Evolutionary conservation across 2,888 invertebrate species (phyloP), one percentile per base, ranked within the genome.

Genomic region (Orchesellides sinensis): DNA sequence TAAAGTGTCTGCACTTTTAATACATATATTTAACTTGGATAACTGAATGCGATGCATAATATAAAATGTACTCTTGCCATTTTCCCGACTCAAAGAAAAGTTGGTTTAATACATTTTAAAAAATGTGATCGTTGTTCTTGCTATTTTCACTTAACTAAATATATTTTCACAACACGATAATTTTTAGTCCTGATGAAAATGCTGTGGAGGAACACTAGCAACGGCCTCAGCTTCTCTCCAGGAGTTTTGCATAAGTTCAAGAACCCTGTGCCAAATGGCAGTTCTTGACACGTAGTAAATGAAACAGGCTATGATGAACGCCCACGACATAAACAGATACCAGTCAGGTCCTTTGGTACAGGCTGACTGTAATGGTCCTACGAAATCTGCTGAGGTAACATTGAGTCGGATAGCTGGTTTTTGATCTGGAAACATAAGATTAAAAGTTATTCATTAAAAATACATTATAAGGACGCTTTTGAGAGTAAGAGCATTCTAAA

Each of bases 211-310:
- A 0, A 78, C 78, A 27, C 70, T 88, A 95, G 95, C 25, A 19
- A 79, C 79, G 14, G 94, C 96, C 89, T 96, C 96, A 2, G 95
- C 94, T 90, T 97, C 97, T 80, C 95, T 92, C 93, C 88, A 96
- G 93, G 95, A 96, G 88, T 95, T 95, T 89, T 95, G 94, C 12
- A 96, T 92, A 90, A 94, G 93, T 90, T 97, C 97, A 0, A 96
- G 93, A 86, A 96, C 93, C 91, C 94, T 94, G 73, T 91, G 92
- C 93, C 95, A 96, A 90, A 94, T 93, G 65, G 92, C 92, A 0
- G 96, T 95, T 89, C 94, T 93, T 45, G 94, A 93, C 74, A 96
- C 94, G 89, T 95, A 95, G 89, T 95, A 95, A 68, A 94, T 90
- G 23, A 93, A 91, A 89, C 96, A 96, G 3, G 93, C 89, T 5